Evolutionary conservation across 2,888 invertebrate genomes (phyloP).

Genomic region (Phaedon cochleariae): DNA sequence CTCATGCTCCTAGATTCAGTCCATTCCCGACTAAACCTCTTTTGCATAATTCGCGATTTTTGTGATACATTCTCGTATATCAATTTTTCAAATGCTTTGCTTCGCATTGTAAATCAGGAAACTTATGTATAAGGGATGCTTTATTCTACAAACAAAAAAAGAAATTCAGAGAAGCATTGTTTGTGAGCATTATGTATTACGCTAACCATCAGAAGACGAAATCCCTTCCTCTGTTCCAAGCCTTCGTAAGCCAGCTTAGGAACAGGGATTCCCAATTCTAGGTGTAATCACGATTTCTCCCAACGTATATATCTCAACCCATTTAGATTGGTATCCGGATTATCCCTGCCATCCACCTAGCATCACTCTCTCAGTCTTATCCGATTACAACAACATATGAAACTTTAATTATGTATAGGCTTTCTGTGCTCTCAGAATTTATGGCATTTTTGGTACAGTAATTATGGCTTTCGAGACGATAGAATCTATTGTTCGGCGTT

Average conservation of each 20-base stretch:
- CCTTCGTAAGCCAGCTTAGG: slow-evolving; percentile 37
- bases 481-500: slow-evolving; percentile 4
- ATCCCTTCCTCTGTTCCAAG: slow-evolving; percentile 47
- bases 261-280: slow-evolving; percentile 54
- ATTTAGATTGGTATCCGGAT: slow-evolving; percentile 55
- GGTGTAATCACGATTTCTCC: slow-evolving; percentile 54
- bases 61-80: no score
- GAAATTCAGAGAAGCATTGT: slow-evolving; percentile 46
- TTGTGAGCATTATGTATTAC: slow-evolving; percentile 48
- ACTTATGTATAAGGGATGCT: slow-evolving; percentile 40
- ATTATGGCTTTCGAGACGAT: not conserved
- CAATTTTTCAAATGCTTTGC: no score
- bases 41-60: no score
- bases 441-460: not conserved
- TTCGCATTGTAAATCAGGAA: no score
- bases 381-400: slow-evolving; percentile 43
- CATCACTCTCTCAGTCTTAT: slow-evolving; percentile 30
- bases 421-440: slow-evolving; percentile 29
- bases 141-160: no score
- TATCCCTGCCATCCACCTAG: slow-evolving; percentile 41
- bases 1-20: no score
- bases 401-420: slow-evolving; percentile 43
- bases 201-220: slow-evolving; percentile 43
- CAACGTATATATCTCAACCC: slow-evolving; percentile 49
- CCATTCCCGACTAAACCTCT: no score